A percentile compares a stretch with the other conserved stretches of the same genome.
phyloP scores from a whole-genome alignment of 2,797 vertebrate genomes.

The Leptodactylus fallax region DNA sequence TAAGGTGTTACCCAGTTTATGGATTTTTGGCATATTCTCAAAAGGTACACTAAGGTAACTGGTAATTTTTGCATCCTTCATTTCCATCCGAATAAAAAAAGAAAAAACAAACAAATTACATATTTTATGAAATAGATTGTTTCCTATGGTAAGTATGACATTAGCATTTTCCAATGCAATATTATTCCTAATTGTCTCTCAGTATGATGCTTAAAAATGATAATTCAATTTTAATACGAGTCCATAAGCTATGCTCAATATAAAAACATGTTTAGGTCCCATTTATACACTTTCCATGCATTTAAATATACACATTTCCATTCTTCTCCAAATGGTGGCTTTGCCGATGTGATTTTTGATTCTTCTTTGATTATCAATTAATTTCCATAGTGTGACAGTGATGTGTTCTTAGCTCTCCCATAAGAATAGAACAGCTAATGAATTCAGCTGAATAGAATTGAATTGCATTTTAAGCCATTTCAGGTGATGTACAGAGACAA shows the following conservation, averaged over 20 bases:
- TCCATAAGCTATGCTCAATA: neutral
- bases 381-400: slow-evolving; percentile 45
- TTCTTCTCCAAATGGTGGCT: neutral
- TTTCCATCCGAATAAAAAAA: no score
- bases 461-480: slow-evolving; percentile 42
- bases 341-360: slow-evolving; percentile 25
- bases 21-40: neutral
- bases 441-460: slow-evolving; percentile 49
- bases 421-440: slow-evolving; percentile 45
- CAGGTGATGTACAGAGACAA: slow-evolving; percentile 65
- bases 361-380: slow-evolving; percentile 48
- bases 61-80: no score
- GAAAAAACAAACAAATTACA: neutral
- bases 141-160: neutral
- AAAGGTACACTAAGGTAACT: neutral
- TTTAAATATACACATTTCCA: slow-evolving; percentile 22
- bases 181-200: neutral
- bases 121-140: neutral
- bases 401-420: slow-evolving; percentile 24
- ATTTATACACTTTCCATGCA: slow-evolving; percentile 13
- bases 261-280: neutral
- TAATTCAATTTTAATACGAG: slow-evolving; percentile 2
- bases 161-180: neutral
- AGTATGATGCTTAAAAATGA: neutral
- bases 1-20: no score